phyloP scores from a whole-genome alignment of 2,113 vertebrate genomes.

The Mionectes macconnelli region DNA sequence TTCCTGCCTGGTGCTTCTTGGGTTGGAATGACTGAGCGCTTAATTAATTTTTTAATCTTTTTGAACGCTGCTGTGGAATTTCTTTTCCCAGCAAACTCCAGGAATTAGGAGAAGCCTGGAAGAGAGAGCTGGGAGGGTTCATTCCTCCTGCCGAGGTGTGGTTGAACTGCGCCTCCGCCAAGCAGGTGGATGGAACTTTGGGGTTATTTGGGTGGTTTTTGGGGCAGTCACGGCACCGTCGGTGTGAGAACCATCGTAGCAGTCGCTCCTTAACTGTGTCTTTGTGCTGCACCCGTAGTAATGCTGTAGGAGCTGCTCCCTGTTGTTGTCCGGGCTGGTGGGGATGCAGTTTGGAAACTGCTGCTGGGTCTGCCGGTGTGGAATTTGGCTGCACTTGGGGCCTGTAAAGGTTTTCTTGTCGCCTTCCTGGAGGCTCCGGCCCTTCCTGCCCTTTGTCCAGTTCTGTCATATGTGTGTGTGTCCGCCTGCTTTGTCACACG shows the following conservation, averaged over 20 bases:
- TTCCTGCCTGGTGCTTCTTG: not conserved
- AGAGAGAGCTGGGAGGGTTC: not conserved
- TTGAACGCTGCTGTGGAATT: not conserved
- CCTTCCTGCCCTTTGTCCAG: not conserved
- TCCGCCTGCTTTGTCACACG: not conserved
- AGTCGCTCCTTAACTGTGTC: rapidly evolving
- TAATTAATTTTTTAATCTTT: not conserved
- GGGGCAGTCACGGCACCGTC: not conserved
- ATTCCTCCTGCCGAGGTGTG: not conserved
- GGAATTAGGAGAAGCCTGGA: not conserved
- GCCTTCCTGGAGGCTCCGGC: not conserved
- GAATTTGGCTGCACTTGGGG: not conserved
- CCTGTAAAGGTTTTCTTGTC: not conserved
- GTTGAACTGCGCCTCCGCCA: rapidly evolving
- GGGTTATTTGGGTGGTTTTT: not conserved
- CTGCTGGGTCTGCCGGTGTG: not conserved
- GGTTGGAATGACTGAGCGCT: not conserved
- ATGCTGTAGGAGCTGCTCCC: not conserved
- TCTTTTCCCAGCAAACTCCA: not conserved
- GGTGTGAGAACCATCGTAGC: not conserved
- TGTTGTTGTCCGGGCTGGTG: not conserved
- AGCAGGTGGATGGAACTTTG: rapidly evolving
- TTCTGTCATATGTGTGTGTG: not conserved
- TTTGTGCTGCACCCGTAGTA: not conserved
- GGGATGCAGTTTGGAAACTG: rapidly evolving